These are phyloP conservation scores for Platycercus adscitus DNA, from an alignment of 2,113 vertebrate genomes.

Conservation along the genomic window DNA sequence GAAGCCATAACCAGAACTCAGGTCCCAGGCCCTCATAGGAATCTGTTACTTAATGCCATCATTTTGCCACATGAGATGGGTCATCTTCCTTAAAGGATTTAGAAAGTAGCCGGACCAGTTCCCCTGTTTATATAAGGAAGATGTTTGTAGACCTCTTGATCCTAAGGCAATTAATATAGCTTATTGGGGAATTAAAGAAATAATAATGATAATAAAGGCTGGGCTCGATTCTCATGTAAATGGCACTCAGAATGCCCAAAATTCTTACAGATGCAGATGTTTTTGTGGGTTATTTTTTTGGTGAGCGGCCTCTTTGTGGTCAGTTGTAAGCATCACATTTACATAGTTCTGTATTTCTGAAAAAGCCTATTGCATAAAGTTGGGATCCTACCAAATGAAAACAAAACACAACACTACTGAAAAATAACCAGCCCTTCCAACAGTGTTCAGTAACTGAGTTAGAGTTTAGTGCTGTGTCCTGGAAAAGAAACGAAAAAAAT, in stretches of 20 bases:
- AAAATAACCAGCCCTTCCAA: conserved; percentile 15
- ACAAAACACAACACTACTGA: neutral
- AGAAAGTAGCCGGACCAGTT: conserved; percentile 56
- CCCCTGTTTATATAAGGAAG: conserved; percentile 52
- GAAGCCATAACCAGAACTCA: conserved; percentile 11
- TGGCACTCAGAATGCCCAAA: neutral
- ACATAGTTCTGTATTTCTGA: conserved; percentile 12
- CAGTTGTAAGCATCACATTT: conserved; percentile 12
- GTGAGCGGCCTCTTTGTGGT: neutral
- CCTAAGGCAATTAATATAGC: conserved; percentile 38
- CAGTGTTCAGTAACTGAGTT: conserved; percentile 1
- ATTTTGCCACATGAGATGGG: conserved; percentile 42
- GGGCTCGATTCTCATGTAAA: neutral
- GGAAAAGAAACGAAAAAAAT: neutral
- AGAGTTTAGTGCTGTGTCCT: conserved; percentile 3
- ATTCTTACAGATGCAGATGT: neutral
- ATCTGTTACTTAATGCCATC: conserved; percentile 21
- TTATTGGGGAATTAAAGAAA: neutral
- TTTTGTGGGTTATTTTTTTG: neutral
- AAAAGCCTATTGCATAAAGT: conserved; percentile 19
- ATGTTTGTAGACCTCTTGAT: conserved; percentile 59
- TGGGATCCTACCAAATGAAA: conserved; percentile 31
- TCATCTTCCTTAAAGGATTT: conserved; percentile 44
- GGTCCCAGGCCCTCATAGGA: neutral
- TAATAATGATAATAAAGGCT: neutral